Evolutionary conservation across 2,888 invertebrate genomes (phyloP).

Genomic region (Campoletis raptor): DNA sequence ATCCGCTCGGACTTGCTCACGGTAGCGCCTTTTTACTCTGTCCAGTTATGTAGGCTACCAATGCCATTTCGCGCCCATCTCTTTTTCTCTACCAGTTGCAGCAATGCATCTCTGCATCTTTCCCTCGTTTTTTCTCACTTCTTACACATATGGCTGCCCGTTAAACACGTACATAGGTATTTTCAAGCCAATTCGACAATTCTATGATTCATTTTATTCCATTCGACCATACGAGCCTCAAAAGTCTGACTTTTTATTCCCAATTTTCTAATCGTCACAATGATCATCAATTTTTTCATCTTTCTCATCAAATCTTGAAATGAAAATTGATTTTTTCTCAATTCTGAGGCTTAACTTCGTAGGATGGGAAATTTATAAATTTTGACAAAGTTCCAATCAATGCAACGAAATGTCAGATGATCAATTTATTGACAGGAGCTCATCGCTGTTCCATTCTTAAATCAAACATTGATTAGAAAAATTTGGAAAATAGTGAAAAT

Average conservation of each 20-base stretch:
- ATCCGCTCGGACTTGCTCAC: conserved; percentile 63
- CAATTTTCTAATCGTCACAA: background rate
- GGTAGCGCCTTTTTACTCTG: conserved; percentile 56
- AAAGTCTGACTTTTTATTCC: background rate
- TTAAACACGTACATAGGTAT: conserved; percentile 16
- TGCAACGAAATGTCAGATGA: background rate
- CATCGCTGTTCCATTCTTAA: background rate
- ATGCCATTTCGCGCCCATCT: conserved; percentile 78
- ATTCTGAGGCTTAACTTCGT: no score
- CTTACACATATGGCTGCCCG: background rate
- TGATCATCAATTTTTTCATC: background rate
- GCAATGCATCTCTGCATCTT: background rate
- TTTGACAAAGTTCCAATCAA: background rate
- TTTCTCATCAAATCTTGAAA: background rate
- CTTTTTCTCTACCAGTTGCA: conserved; percentile 9
- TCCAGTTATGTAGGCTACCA: conserved; percentile 81
- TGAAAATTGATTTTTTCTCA: background rate
- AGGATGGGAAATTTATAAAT: no score
- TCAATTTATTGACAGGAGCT: background rate
- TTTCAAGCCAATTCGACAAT: conserved; percentile 3
- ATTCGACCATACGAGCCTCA: background rate
- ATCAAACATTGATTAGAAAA: background rate
- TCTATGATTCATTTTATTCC: background rate
- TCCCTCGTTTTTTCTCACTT: background rate
- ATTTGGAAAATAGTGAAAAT: background rate